Percentiles rank a stretch among this genome's conserved stretches.
Evolutionary conservation across 2,797 vertebrate species (phyloP).

Genomic region (Manis javanica): DNA sequence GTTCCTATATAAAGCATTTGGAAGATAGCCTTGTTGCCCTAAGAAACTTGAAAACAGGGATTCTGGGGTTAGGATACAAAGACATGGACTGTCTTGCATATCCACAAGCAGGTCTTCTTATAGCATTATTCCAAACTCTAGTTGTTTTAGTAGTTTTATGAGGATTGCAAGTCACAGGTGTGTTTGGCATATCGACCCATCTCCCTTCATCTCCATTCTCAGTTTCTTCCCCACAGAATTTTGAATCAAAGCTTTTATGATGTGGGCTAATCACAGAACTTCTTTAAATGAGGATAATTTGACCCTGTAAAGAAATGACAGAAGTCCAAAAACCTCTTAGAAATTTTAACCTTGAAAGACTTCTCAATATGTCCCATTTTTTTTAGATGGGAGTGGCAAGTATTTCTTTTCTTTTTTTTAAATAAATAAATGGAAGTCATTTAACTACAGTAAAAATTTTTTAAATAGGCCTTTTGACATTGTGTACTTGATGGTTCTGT

Average conservation of each 20-base stretch:
- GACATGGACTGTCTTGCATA: slow-evolving; percentile 19
- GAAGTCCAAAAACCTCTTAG: slow-evolving; percentile 75
- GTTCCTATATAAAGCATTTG: slow-evolving; percentile 70
- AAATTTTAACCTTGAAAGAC: slow-evolving; percentile 80
- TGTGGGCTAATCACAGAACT: slow-evolving; percentile 81
- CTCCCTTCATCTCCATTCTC: slow-evolving; percentile 45
- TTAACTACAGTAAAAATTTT: slow-evolving; percentile 87
- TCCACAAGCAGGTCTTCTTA: slow-evolving; percentile 46
- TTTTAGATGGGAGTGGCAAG: slow-evolving; percentile 57
- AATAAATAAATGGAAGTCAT: slow-evolving; percentile 84
- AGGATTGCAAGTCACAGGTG: slow-evolving; percentile 57
- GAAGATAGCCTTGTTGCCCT: slow-evolving; percentile 65
- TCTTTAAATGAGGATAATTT: slow-evolving; percentile 81
- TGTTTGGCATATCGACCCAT: slow-evolving; percentile 33
- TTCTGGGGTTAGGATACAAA: slow-evolving; percentile 50
- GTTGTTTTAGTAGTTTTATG: slow-evolving; percentile 56
- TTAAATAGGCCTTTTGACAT: slow-evolving; percentile 86
- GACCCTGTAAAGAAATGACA: slow-evolving; percentile 80
- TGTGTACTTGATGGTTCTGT: slow-evolving; percentile 88
- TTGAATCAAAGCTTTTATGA: slow-evolving; percentile 69
- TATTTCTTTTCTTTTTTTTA: slow-evolving; percentile 15
- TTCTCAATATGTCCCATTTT: slow-evolving; percentile 63
- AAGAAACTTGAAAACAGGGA: slow-evolving; percentile 66
- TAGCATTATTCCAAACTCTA: slow-evolving; percentile 61
- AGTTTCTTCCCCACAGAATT: slow-evolving; percentile 64